These are phyloP conservation scores for Lethenteron reissneri DNA, from an alignment of 2,113 vertebrate genomes.

Conservation along the genomic window DNA sequence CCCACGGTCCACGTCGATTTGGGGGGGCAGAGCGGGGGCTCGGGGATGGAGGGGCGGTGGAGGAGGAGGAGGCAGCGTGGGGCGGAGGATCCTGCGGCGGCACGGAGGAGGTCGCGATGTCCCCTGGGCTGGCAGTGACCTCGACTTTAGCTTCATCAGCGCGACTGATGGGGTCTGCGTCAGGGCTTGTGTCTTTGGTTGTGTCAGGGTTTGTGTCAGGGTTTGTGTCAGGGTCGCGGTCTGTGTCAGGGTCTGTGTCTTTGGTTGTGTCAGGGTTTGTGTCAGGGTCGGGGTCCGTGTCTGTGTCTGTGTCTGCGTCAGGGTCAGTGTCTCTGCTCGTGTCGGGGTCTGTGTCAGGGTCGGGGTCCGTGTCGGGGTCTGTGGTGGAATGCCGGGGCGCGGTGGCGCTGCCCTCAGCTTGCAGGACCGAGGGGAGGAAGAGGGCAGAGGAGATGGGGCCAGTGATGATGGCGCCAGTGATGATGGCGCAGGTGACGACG, in stretches of 20 bases:
- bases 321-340: neutral
- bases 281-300: neutral
- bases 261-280: neutral
- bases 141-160: neutral
- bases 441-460: too few relatives aligned
- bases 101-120: neutral
- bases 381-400: too few relatives aligned
- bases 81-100: neutral
- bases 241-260: neutral
- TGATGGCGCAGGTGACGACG: too few relatives aligned
- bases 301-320: neutral
- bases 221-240: neutral
- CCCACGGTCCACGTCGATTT: neutral
- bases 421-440: too few relatives aligned
- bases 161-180: neutral
- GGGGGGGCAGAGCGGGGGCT: neutral
- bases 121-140: neutral
- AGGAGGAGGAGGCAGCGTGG: neutral
- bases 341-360: conserved; percentile 1
- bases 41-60: neutral
- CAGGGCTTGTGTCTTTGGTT: neutral
- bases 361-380: neutral
- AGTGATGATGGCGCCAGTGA: too few relatives aligned
- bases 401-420: too few relatives aligned
- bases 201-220: neutral